Evolutionary conservation across 2,113 vertebrate species (phyloP).

Genomic region (Typhlomys cinereus): DNA sequence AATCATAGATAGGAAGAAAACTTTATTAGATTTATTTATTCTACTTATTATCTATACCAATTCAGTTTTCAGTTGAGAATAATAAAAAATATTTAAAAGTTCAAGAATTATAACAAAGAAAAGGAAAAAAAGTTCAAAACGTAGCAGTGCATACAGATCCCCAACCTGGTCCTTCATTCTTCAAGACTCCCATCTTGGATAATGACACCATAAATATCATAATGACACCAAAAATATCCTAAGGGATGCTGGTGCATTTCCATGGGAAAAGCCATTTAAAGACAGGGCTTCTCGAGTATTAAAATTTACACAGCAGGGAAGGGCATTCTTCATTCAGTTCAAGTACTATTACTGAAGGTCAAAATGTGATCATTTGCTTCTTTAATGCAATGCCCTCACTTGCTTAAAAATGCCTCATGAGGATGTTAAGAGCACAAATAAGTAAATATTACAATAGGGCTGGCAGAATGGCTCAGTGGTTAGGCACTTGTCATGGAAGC

Average conservation of each 20-base stretch:
- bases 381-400: not conserved
- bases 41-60: not conserved
- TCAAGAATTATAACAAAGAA: not conserved
- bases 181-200: not conserved
- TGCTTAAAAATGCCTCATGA: not conserved
- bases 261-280: not conserved
- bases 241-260: not conserved
- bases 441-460: too few relatives aligned
- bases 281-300: not conserved
- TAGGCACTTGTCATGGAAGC: too few relatives aligned
- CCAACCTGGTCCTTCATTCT: not conserved
- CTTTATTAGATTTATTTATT: not conserved
- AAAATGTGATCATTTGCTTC: not conserved
- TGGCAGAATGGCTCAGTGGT: too few relatives aligned
- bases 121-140: too few relatives aligned
- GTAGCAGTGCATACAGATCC: too few relatives aligned
- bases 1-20: not conserved
- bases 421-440: too few relatives aligned
- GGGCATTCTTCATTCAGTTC: not conserved
- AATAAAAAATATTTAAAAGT: constrained; percentile 18
- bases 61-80: not conserved
- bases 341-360: not conserved
- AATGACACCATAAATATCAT: not conserved
- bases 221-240: not conserved
- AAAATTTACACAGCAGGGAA: not conserved